Base-by-base conservation (phyloP, 2,888 invertebrate genomes). In the Boloria selene region DNA sequence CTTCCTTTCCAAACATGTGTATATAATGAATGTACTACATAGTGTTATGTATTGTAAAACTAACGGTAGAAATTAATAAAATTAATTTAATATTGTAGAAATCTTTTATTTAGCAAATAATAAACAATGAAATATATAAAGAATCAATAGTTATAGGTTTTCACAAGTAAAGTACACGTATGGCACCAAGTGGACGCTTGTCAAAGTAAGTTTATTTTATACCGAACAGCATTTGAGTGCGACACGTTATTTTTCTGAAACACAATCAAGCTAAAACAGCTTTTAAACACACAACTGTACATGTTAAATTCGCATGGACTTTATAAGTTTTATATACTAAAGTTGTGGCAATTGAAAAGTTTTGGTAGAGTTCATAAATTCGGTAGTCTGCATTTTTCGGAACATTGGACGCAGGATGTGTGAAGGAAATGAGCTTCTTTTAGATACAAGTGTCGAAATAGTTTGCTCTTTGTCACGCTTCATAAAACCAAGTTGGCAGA, bases 361-460 rank as follows among this genome's bases (percentile, higher is more conserved):
- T 73, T 56, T 44, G 44, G 66, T 58, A 60, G 61, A 49, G 55
- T 42, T 50, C 58, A 70, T 70, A 66, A 63, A 69, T 72, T 70
- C 71, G 66, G 70, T 66, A 59, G 69, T 65, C 56, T 73, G 75
- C 70, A 74, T 77, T 75, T 74, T 72, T 73, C 72, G 75, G 72
- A 53, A 72, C 75, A 77, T 75, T 76, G 75, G 63, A 61, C 63
- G 68, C 51, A 59, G 68, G 66, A 70, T 71, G 68, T 70, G 65
- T 60, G 60, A 55, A 64, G 69, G 64, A 67, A 65, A 70, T 67
- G 38, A 67, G 64, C 55, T 56, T 42, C 54, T 42, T 61, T 62
- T 60, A 61, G 59, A 59, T 62, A 67, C 62, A 63, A 65, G 49
- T 61, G 70, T 49, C 55, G 64, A 51, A 59, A 65, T 51, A 58